Percentiles rank a stretch among this genome's conserved stretches.
phyloP scores from a whole-genome alignment of 2,113 vertebrate genomes.

The Oryzias melastigma region DNA sequence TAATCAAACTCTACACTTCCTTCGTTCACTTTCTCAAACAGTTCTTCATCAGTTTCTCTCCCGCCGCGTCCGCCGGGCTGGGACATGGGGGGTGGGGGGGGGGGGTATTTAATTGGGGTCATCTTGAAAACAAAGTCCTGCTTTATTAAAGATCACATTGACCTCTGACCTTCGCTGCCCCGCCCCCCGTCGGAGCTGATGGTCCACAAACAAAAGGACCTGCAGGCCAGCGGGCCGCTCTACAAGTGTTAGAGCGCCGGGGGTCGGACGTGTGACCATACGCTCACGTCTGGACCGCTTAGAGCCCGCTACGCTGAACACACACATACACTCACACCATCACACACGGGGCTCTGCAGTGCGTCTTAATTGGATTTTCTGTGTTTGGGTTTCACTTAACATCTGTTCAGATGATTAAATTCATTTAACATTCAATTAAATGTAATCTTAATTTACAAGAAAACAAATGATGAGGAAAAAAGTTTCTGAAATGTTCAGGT shows the following conservation, averaged over 20 bases:
- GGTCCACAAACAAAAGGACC: conserved; percentile 60
- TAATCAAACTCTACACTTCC: no score
- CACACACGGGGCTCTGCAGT: conserved; percentile 13
- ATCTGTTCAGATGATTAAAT: conserved; percentile 16
- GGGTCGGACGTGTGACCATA: conserved; percentile 55
- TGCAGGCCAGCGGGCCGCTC: conserved; percentile 43
- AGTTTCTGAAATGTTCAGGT: no score
- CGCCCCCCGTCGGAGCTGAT: conserved; percentile 41
- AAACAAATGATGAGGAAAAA: no score
- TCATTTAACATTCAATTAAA: background rate
- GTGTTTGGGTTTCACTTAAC: conserved; percentile 39
- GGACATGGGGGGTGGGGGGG: background rate
- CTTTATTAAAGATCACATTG: conserved; percentile 35
- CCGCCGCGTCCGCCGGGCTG: conserved; percentile 7
- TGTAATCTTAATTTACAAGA: background rate
- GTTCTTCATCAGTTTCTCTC: no score
- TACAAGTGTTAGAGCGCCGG: conserved; percentile 64
- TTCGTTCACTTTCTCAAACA: no score
- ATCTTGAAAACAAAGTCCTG: conserved; percentile 67
- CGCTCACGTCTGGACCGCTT: conserved; percentile 57
- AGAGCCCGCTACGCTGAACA: conserved; percentile 48
- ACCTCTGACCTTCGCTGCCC: conserved; percentile 52
- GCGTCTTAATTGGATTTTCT: conserved; percentile 29
- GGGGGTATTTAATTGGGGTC: conserved; percentile 50
- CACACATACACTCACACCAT: conserved; percentile 27